phyloP scores from a whole-genome alignment of 2,888 invertebrate species.

The Drosophila tanythrix region DNA sequence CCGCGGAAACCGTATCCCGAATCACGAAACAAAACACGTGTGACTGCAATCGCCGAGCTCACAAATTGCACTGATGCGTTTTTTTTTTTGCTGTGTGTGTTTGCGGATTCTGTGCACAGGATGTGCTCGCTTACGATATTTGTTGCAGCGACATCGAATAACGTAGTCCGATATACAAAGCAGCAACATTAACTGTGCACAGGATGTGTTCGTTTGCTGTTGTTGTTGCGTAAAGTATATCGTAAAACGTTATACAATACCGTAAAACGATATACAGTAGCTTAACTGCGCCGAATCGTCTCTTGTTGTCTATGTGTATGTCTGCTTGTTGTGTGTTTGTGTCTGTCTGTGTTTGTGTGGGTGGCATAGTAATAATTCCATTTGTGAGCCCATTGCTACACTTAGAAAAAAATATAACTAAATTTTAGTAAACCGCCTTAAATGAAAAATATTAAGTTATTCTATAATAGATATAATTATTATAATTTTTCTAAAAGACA shows the following conservation, averaged over 20 bases:
- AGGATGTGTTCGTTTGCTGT: conserved; percentile 53
- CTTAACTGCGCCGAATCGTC: conserved; percentile 71
- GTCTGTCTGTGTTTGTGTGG: conserved; percentile 33
- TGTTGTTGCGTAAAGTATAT: conserved; percentile 52
- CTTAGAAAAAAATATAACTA: neutral
- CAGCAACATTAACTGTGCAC: conserved; percentile 40
- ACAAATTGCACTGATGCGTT: conserved; percentile 78
- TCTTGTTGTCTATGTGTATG: conserved; percentile 5
- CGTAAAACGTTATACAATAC: conserved; percentile 63
- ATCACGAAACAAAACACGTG: conserved; percentile 24
- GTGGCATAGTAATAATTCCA: conserved; percentile 66
- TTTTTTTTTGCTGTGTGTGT: conserved; percentile 44
- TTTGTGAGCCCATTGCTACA: conserved; percentile 42
- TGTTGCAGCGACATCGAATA: conserved; percentile 46
- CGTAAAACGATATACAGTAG: conserved; percentile 6
- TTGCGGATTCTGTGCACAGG: conserved; percentile 70
- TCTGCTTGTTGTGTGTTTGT: neutral
- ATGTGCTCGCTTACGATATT: conserved; percentile 46
- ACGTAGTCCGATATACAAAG: conserved; percentile 65
- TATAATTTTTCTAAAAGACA: too few species aligned
- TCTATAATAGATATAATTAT: neutral
- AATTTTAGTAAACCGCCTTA: neutral
- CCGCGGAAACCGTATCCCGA: conserved; percentile 33
- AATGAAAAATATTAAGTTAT: too few species aligned
- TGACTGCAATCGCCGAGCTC: conserved; percentile 70